Percentiles rank a stretch among this genome's conserved stretches.
Conservation (phyloP, 2,888 invertebrate genomes). For the Lypha dubia region DNA sequence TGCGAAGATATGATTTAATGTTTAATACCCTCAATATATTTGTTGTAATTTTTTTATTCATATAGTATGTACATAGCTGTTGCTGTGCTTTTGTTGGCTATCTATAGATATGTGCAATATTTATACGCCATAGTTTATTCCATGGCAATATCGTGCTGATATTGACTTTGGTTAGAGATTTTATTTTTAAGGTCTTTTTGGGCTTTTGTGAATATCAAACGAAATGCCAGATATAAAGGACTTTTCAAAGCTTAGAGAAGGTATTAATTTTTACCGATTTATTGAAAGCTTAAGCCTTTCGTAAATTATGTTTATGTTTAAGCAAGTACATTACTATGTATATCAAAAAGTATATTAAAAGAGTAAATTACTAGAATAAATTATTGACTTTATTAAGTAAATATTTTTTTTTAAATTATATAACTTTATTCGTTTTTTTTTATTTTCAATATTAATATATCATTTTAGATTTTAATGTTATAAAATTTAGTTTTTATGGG, state of each 20-base stretch:
- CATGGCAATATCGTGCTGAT: conserved; percentile 54
- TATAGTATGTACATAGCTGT: conserved; percentile 15
- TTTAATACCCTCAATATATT: conserved; percentile 63
- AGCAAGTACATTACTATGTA: background rate
- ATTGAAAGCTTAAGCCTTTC: conserved; percentile 69
- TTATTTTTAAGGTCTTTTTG: conserved; percentile 15
- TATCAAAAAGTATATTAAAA: background rate
- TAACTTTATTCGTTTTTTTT: conserved; percentile 7
- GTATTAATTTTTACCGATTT: conserved; percentile 71
- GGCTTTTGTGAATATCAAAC: conserved; percentile 42
- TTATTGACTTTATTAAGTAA: conserved; percentile 38
- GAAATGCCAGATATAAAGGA: conserved; percentile 32
- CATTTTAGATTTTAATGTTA: conserved; percentile 67
- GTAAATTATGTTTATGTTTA: conserved; percentile 26
- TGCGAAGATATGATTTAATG: conserved; percentile 65
- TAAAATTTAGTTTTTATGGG: conserved; percentile 48
- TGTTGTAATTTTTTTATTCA: conserved; percentile 11
- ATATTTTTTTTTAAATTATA: conserved; percentile 12
- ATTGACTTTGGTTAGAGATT: conserved; percentile 54
- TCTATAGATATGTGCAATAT: conserved; percentile 46
- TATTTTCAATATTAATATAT: conserved; percentile 53
- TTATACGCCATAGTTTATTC: conserved; percentile 25
- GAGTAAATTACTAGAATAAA: conserved; percentile 25
- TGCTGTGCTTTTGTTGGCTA: conserved; percentile 21
- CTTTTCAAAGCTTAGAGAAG: conserved; percentile 54